Evolutionary conservation across 2,797 vertebrate species (phyloP), one percentile per base, ranked within the genome.

Genomic region (Sebastiscus albofasciatus): DNA sequence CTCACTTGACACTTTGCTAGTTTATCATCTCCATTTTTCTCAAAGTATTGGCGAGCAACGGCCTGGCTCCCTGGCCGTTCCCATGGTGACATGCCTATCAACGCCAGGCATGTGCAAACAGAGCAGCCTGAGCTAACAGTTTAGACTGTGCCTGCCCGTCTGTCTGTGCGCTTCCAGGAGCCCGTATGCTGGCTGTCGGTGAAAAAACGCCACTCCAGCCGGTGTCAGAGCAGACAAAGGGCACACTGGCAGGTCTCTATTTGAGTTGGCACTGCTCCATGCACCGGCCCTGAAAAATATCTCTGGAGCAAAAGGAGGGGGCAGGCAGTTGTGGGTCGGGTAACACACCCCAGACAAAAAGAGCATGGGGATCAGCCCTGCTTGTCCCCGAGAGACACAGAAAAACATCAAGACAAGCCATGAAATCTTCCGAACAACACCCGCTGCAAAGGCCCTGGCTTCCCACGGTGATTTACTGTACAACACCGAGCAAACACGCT

Each of bases 381-480:
- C 84, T 85, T 77, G 87, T 92, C 87, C 85, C 79, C 64, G 70
- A 73, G 89, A 95, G 90, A 93, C 85, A 86, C 77, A 58, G 93
- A 87, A 92, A 87, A 94, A 94, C 91, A 93, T 93, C 89, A 95
- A 90, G 93, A 88, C 89, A 83, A 79, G 89, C 92, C 94, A 91
- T 95, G 94, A 96, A 95, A 95, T 96, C 91, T 89, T 91, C 84
- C 62, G 42, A 93, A 93, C 94, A 94, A 84, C 87, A 82, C 75
- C 79, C 77, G n/a, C 55, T 6, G 91, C 88, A 84, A 88, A 94
- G 78, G 79, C 73, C 84, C 86, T 11, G 89, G 94, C 93, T 96
- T 96, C 95, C 95, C 96, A 96, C 94, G 92, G 95, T 94, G 95
- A 95, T 96, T 95, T 96, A 95, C 94, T 94, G 93, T 95, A 95